Conservation (phyloP, 2,888 invertebrate species). For the Shargacucullia verbasci region DNA sequence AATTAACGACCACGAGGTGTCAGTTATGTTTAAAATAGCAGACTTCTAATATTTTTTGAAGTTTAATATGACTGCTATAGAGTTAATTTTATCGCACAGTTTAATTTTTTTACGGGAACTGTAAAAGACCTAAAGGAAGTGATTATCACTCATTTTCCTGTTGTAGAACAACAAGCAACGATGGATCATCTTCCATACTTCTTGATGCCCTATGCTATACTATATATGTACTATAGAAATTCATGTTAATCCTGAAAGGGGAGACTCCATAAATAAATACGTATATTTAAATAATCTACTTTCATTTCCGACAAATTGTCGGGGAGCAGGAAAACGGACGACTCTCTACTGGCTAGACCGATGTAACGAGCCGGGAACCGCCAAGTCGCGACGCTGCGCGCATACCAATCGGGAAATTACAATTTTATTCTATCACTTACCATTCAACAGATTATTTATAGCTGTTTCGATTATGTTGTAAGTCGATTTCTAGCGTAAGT, state of each 20-base stretch:
- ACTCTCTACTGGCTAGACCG: constrained; percentile 73
- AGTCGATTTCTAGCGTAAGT: constrained; percentile 41
- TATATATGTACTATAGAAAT: not conserved
- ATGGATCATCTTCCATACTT: no score
- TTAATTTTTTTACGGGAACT: no score
- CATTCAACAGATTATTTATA: constrained; percentile 56
- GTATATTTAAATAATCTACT: constrained; percentile 45
- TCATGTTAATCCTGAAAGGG: not conserved
- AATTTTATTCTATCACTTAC: constrained; percentile 59
- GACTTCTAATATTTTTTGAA: no score
- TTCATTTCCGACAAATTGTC: constrained; percentile 71
- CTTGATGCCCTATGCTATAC: not conserved
- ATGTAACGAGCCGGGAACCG: constrained; percentile 62
- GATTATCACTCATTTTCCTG: no score
- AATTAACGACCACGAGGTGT: constrained; percentile 18
- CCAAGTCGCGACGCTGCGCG: constrained; percentile 63
- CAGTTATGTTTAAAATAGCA: constrained; percentile 18
- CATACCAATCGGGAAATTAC: constrained; percentile 75
- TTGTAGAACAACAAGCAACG: no score
- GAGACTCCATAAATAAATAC: not conserved
- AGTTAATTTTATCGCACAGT: no score
- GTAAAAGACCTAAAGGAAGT: no score
- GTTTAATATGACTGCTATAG: no score
- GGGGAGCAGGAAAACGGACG: constrained; percentile 76
- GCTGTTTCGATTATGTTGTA: constrained; percentile 38